phyloP scores from a whole-genome alignment of 1,140 invertebrate species.

The Leptopilina boulardi region DNA sequence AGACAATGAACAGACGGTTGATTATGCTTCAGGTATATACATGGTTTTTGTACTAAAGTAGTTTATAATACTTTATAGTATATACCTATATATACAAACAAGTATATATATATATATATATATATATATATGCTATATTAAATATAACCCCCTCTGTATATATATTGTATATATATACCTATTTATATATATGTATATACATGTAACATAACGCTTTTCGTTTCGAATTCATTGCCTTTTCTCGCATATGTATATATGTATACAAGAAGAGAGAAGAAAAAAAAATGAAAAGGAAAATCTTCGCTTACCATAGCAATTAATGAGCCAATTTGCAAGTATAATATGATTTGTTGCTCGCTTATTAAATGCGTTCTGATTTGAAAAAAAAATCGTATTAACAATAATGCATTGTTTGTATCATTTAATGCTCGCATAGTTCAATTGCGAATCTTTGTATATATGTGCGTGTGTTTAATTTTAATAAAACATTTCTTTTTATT shows the following conservation, averaged over 20 bases:
- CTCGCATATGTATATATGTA: not conserved
- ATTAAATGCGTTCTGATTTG: not conserved
- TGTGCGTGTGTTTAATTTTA: no score
- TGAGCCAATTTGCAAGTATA: constrained; percentile 24
- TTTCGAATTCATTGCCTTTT: constrained; percentile 18
- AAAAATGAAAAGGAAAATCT: constrained; percentile 13
- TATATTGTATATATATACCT: no score
- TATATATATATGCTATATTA: not conserved
- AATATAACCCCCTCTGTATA: not conserved
- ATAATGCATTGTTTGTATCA: constrained; percentile 15
- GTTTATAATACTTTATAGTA: not conserved
- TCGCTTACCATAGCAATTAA: constrained; percentile 9
- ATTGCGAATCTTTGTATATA: no score
- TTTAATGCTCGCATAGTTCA: no score
- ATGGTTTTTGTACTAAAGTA: constrained; percentile 45
- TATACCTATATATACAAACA: not conserved
- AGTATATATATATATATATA: not conserved
- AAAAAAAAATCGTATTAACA: constrained; percentile 2
- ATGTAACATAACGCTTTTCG: constrained; percentile 18
- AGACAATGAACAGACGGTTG: constrained; percentile 65
- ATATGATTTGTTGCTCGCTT: constrained; percentile 24
- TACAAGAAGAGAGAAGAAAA: not conserved
- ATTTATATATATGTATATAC: not conserved
- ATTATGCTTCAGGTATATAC: constrained; percentile 47
- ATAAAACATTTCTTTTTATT: no score